Evolutionary conservation across 2,797 vertebrate species (phyloP).

Genomic region (Brachyalestes nurse): DNA sequence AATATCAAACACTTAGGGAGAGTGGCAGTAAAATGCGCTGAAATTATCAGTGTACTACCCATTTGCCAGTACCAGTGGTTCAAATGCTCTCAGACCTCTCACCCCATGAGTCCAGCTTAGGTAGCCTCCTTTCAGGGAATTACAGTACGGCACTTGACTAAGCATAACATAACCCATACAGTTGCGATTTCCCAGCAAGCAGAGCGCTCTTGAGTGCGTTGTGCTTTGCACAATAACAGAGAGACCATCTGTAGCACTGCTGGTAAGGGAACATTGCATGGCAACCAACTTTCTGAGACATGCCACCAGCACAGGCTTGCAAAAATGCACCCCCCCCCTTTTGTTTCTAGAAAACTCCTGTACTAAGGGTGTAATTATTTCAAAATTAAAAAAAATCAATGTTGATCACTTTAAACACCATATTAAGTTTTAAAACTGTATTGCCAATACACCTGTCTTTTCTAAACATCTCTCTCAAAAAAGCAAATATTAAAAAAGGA

Average conservation of each 20-base stretch:
- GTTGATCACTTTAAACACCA: too few relatives aligned
- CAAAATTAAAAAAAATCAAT: too few relatives aligned
- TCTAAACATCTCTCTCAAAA: not conserved
- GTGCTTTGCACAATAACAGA: constrained; percentile 65
- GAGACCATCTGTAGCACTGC: constrained; percentile 15
- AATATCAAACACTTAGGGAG: not conserved
- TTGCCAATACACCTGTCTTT: not conserved
- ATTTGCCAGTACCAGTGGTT: constrained; percentile 5
- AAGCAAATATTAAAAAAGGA: too few relatives aligned
- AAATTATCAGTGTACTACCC: constrained; percentile 5
- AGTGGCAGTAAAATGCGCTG: constrained; percentile 34
- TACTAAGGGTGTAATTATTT: too few relatives aligned
- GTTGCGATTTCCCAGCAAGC: constrained; percentile 61
- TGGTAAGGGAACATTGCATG: constrained; percentile 23
- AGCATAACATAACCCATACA: constrained; percentile 53
- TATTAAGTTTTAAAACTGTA: not conserved
- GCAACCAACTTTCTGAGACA: constrained; percentile 4
- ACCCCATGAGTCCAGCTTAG: constrained; percentile 48
- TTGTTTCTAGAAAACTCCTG: not conserved
- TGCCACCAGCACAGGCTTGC: not conserved
- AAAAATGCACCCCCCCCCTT: not conserved
- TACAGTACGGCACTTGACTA: constrained; percentile 57
- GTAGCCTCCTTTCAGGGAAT: constrained; percentile 57
- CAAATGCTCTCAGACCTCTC: constrained; percentile 39
- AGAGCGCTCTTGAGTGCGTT: constrained; percentile 47